Percentiles rank a stretch among this genome's conserved stretches.
phyloP scores from a whole-genome alignment of 2,888 invertebrate genomes.

The Tetramorium bicarinatum region DNA sequence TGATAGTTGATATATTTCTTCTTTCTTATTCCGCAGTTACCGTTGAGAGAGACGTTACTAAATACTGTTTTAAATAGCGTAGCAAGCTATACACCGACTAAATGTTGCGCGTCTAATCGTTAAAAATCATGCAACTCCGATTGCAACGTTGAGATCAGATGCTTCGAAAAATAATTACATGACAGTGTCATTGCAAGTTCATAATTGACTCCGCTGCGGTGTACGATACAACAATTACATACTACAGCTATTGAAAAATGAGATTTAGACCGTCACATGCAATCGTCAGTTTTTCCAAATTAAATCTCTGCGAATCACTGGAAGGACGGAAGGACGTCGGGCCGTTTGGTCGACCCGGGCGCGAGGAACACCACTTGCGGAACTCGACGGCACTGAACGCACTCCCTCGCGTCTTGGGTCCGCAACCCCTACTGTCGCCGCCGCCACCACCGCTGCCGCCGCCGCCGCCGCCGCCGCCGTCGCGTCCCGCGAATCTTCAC shows the following conservation, averaged over 20 bases:
- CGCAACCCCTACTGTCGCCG: conserved; percentile 80
- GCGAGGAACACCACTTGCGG: conserved; percentile 43
- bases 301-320: background rate
- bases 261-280: background rate
- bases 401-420: conserved; percentile 71
- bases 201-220: background rate
- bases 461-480: conserved; percentile 52
- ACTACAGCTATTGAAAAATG: background rate
- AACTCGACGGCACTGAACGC: conserved; percentile 56
- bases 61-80: background rate
- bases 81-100: background rate
- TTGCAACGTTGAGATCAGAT: background rate
- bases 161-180: background rate
- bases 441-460: conserved; percentile 29
- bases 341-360: background rate
- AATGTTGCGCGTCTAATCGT: background rate
- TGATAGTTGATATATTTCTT: background rate
- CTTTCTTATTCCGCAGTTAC: background rate
- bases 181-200: background rate
- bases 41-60: background rate
- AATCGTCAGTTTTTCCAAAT: background rate
- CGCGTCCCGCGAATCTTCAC: conserved; percentile 67
- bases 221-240: background rate
- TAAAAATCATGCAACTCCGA: background rate
- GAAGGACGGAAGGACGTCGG: too few species aligned